These are phyloP conservation scores for Ligdia adustata DNA, from an alignment of 2,888 invertebrate genomes.

Conservation along the genomic window DNA sequence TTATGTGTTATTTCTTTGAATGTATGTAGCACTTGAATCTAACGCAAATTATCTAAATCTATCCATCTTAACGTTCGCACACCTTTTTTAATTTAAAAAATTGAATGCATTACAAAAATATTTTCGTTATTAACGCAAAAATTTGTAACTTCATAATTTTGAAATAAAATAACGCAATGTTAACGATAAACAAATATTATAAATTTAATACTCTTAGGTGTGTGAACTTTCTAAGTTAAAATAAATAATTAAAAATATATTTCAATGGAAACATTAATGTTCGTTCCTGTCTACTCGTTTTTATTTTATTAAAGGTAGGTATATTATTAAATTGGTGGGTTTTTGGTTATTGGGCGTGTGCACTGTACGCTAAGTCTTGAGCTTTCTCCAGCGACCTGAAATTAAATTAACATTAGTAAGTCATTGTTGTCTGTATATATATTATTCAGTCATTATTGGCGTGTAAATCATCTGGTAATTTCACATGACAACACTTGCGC, in stretches of 20 bases:
- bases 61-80: constrained; percentile 4
- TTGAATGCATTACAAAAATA: not conserved
- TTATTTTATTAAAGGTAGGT: constrained; percentile 30
- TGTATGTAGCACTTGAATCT: constrained; percentile 7
- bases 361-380: constrained; percentile 85
- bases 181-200: constrained; percentile 9
- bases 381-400: constrained; percentile 77
- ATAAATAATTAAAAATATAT: constrained; percentile 32
- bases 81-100: constrained; percentile 16
- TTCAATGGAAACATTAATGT: constrained; percentile 37
- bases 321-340: constrained; percentile 50
- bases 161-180: constrained; percentile 9
- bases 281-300: constrained; percentile 41
- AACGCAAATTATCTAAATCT: constrained; percentile 6
- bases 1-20: not conserved
- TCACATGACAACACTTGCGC: too few species aligned
- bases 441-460: too few species aligned
- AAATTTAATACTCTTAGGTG: not conserved
- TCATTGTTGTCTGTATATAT: too few species aligned
- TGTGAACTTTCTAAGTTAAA: constrained; percentile 10
- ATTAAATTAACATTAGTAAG: constrained; percentile 34
- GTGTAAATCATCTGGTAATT: too few species aligned
- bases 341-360: constrained; percentile 74
- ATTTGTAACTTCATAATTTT: not conserved
- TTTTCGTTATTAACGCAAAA: not conserved